Base-by-base conservation (phyloP, 2,888 invertebrate genomes). In the Heliconius ethilla region DNA sequence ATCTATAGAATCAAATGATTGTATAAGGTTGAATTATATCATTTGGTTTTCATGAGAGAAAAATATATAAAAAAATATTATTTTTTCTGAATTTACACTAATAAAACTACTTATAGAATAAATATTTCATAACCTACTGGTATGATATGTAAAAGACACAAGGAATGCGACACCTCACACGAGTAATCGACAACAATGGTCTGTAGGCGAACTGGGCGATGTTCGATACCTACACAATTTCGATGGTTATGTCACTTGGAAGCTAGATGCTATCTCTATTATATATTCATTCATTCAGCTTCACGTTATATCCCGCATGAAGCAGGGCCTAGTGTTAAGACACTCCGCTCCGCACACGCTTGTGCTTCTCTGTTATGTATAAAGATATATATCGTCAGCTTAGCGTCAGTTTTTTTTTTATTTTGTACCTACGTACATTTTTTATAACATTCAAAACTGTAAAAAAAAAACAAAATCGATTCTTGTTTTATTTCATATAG, bases 191-290 rank as follows among this genome's bases (percentile, higher is more conserved):
- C 83, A 86, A 90, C 91, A 91, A 90, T 89, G 84, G 89, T 51
- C 83, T 87, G 91, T 91, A 91, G 91, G 91, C 91, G 91, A 90
- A 89, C 91, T 86, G 87, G 91, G 86, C 86, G 80, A 79, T 77
- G 63, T 80, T 78, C 79, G 81, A 82, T 80, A 75, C 81, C 80
- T 81, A 81, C 81, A 80, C 80, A 66, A 45, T 73, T 75, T 76
- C 62, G 69, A 66, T 33, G 63, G 62, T 80, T 80, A 79, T 80
- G 76, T 80, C 78, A 80, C 25, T 63, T 45, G 70, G 78, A 63
- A 63, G 78, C 78, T 70, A 15, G 73, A 45, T 72, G 15, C 59
- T 55, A 55, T 67, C 59, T 33, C 29, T 37, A 7, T 37, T n/a
- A n/a, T 29, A 55, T n/a, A 33, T 29, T 27, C 1, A 27, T 51